These are phyloP conservation scores for Xiphophorus maculatus DNA, from an alignment of 2,113 vertebrate genomes.

Conservation along the genomic window DNA sequence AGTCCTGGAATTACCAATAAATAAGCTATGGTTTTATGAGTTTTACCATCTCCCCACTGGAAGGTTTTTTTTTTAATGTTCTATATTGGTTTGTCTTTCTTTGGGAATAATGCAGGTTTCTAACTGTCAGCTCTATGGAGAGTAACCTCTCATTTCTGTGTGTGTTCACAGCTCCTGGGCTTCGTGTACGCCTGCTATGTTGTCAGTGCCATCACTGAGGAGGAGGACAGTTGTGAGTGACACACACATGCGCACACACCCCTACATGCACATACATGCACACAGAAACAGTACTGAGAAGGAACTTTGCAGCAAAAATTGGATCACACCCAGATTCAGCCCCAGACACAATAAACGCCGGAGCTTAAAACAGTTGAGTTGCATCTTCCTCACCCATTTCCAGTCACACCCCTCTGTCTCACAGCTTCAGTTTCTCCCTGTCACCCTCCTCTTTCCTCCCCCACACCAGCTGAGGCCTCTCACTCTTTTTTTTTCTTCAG, in stretches of 20 bases:
- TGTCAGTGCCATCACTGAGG: slow-evolving; percentile 87
- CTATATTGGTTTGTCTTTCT: slow-evolving; percentile 8
- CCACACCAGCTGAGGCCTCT: slow-evolving; percentile 57
- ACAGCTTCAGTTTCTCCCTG: slow-evolving; percentile 12
- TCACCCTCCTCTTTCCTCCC: slow-evolving; percentile 36
- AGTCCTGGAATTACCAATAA: slow-evolving; percentile 1
- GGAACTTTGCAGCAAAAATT: slow-evolving; percentile 21
- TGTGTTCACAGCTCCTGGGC: slow-evolving; percentile 85
- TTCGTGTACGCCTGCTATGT: slow-evolving; percentile 87
- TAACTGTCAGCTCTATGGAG: slow-evolving; percentile 5
- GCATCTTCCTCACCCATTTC: slow-evolving; percentile 34
- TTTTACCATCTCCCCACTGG: slow-evolving; percentile 2
- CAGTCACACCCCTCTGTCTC: slow-evolving; percentile 14
- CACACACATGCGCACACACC: slow-evolving; percentile 38
- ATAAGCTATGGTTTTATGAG: not conserved
- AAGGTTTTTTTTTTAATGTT: not conserved
- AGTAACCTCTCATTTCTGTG: slow-evolving; percentile 51
- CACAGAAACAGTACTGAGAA: slow-evolving; percentile 34
- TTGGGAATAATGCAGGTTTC: slow-evolving; percentile 28
- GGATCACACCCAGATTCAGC: slow-evolving; percentile 27
- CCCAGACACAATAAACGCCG: slow-evolving; percentile 18
- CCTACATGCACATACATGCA: slow-evolving; percentile 25
- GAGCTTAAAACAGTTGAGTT: slow-evolving; percentile 25
- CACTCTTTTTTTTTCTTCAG: slow-evolving; percentile 24
- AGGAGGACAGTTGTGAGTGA: slow-evolving; percentile 83